These are phyloP conservation scores for Drosophila falleni DNA, from an alignment of 2,888 invertebrate species.

Conservation along the genomic window DNA sequence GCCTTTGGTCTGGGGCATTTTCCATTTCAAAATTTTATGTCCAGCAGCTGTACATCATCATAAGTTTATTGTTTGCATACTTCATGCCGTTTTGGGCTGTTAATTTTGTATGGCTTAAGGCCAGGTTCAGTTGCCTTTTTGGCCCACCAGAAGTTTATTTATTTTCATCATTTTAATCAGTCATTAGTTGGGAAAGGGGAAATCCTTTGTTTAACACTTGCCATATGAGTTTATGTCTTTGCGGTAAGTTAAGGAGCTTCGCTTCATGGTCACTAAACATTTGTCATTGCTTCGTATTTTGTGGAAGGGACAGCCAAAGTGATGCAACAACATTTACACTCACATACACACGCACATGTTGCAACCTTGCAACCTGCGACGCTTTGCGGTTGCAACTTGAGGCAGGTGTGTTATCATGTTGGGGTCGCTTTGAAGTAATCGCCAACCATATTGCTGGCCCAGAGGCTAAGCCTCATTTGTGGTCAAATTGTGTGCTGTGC, in stretches of 20 bases:
- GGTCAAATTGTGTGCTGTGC: conserved; percentile 76
- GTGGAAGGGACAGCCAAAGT: neutral
- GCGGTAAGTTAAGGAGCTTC: conserved; percentile 30
- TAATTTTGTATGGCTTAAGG: conserved; percentile 43
- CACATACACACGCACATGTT: neutral
- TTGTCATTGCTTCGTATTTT: conserved; percentile 48
- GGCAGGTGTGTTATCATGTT: conserved; percentile 27
- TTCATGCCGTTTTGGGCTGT: conserved; percentile 51
- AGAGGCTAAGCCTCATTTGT: conserved; percentile 80
- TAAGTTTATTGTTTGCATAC: conserved; percentile 69
- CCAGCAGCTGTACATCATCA: conserved; percentile 66
- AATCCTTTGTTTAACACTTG: conserved; percentile 2
- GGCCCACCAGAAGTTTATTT: neutral
- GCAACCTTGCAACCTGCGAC: conserved; percentile 13
- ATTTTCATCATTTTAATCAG: conserved; percentile 30
- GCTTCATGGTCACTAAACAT: conserved; percentile 37
- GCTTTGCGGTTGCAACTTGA: conserved; percentile 38
- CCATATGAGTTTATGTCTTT: conserved; percentile 27
- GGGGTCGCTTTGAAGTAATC: conserved; percentile 69
- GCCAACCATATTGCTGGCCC: conserved; percentile 51
- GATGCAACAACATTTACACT: conserved; percentile 18
- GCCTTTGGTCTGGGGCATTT: conserved; percentile 35
- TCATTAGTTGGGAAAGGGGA: neutral
- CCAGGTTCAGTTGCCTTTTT: conserved; percentile 18
- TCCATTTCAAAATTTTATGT: conserved; percentile 64